These are phyloP conservation scores for Drosophila fuyamai DNA, from an alignment of 1,140 invertebrate species.

Conservation along the genomic window DNA sequence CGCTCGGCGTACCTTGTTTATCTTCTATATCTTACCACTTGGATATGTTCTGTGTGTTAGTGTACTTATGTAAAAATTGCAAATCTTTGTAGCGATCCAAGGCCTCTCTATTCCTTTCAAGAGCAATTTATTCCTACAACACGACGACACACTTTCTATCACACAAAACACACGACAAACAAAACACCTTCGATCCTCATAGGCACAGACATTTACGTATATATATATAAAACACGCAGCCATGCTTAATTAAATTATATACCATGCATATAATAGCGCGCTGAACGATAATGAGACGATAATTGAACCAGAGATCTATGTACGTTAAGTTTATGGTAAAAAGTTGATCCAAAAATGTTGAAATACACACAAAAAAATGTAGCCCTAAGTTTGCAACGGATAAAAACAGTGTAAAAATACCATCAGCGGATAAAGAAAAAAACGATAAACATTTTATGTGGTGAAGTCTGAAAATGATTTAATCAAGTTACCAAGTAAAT, in stretches of 20 bases:
- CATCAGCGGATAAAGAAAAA: slow-evolving; percentile 34
- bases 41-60: slow-evolving; percentile 71
- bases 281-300: slow-evolving; percentile 43
- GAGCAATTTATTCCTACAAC: slow-evolving; percentile 41
- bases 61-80: slow-evolving; percentile 77
- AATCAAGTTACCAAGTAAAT: slow-evolving; percentile 79
- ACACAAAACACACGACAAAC: slow-evolving; percentile 4
- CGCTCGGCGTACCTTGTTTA: slow-evolving; percentile 31
- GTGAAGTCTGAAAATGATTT: slow-evolving; percentile 84
- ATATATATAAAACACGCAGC: slow-evolving; percentile 25
- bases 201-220: slow-evolving; percentile 31
- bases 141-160: slow-evolving; percentile 3
- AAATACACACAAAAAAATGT: slow-evolving; percentile 62
- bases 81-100: slow-evolving; percentile 36
- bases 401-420: slow-evolving; percentile 62
- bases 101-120: slow-evolving; percentile 41
- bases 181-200: slow-evolving; percentile 38
- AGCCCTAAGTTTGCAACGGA: slow-evolving; percentile 61
- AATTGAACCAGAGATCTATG: slow-evolving; percentile 66
- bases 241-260: slow-evolving; percentile 71
- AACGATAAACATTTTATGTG: slow-evolving; percentile 52
- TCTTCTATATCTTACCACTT: slow-evolving; percentile 47
- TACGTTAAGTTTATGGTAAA: slow-evolving; percentile 78
- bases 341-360: slow-evolving; percentile 73
- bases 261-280: slow-evolving; percentile 63